Evolutionary conservation across 2,113 vertebrate genomes (phyloP), one percentile per base, ranked within the genome.

Genomic region (Ginglymostoma cirratum): DNA sequence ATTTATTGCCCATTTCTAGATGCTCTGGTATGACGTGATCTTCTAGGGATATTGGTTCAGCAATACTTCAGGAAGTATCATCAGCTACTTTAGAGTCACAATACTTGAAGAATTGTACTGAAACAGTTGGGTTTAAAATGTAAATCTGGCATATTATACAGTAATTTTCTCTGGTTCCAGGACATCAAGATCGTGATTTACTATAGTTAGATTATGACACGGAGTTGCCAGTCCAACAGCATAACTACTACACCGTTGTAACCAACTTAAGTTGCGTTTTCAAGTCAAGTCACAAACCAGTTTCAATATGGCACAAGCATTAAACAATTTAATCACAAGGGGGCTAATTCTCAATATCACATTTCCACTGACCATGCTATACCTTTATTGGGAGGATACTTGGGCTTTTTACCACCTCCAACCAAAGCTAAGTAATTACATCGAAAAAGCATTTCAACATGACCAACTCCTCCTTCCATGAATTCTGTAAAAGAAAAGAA

Each of bases 311-410:
- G 34, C 61, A 92, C 5, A 92, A 5, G 2, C 23, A 34, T 38
- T 65, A 65, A 92, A 92, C 14, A 8, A 8, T 34, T 86, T 14
- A 23, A 14, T 78, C 80, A 30, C 38, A 34, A 38, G 5, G 34
- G 55, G 42, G 66, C 12, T 42, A 7, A 85, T 69, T n/a, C 66
- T 17, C 7, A 87, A 65, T 17, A 92, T 38, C 89, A 66, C 17
- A 66, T 93, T 67, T 93, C 67, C 24, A 67, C 52, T 69, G 45
- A 89, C 21, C 14, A 38, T 21, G 89, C 95, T 83, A 80, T 97
- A 99, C 99, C 99, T 99, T 99, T 99, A 97, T 99, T 99, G 34
- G 99, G 99, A 66, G 99, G 99, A 93, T 99, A 99, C 96, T 99
- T 99, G 0, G 99, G 99, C 96, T 99, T 99, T 96, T 99, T 99